Evolutionary conservation across 1,140 invertebrate genomes (phyloP), one percentile per base, ranked within the genome.

Genomic region (Linepithema humile): DNA sequence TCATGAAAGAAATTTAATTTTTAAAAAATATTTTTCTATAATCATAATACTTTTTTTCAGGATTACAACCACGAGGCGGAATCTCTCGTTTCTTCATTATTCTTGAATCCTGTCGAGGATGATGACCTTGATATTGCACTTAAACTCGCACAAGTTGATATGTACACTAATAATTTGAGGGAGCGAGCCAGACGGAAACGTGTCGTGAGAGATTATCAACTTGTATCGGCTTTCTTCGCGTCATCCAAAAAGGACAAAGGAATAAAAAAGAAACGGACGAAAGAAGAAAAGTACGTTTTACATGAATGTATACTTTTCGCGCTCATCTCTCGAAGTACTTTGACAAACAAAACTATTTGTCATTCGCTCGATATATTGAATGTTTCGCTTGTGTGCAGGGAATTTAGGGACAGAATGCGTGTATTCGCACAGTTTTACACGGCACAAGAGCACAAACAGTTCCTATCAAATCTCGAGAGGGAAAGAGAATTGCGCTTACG

Each of bases 21-120:
- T 77, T 53, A 26, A 55, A 26, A 82, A 53, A 48, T 77, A 32
- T 57, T 69, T 83, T 45, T 20, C 35, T 26, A 55, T 40, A 43
- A 69, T 40, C 4, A 40, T 5, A 0, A n/a, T n/a, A 3, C 3
- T 74, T 59, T 82, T 89, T 90, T 90, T 78, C 87, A 97, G 96
- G 98, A 99, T 94, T 98, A 97, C 94, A 98, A 99, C 93, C 98
- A 98, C 93, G 97, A 98, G 90, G 98, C 98, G 15, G 98, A 99
- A 94, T 96, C 97, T 84, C 94, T 99, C 67, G 97, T 99, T 85
- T 98, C 98, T 26, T 96, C 97, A 26, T 94, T 99, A 73, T 96
- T 97, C 48, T 91, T 97, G 3, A 97, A 97, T 88, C 95, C 95
- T 84, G 94, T 96, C 53, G 97, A 98, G 92, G 98, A 99, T 95